Evolutionary conservation across 2,113 vertebrate genomes (phyloP), one percentile per base, ranked within the genome.

Genomic region (Pterocles gutturalis): DNA sequence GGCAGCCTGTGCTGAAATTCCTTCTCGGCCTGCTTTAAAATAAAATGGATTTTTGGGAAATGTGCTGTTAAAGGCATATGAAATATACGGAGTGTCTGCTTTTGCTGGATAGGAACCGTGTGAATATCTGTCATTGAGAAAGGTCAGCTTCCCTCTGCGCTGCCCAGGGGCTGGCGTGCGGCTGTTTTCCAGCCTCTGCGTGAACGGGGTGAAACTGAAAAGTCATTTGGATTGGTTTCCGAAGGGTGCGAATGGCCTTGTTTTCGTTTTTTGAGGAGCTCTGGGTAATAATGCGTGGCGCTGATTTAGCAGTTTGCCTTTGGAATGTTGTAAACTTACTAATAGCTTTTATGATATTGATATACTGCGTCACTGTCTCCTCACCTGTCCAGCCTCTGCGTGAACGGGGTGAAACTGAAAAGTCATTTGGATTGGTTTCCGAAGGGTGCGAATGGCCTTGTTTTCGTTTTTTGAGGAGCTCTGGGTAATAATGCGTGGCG

Each of bases 101-200:
- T 60, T 8, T 12, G 65, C 26, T 12, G 2, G 64, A 1, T 36
- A 0, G 5, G 18, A 66, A 22, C 38, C 11, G 0, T 6, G 0
- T 1, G 33, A 9, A 2, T 19, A 21, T 17, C 33, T 90, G 87
- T 65, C 80, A 76, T 41, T 91, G 93, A 24, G 95, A 43, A 92
- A 90, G 91, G 75, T 84, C 90, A 41, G 87, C 21, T 16, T 11
- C 18, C 28, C 31, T 7, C 21, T 1, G 55, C 1, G 3, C 28
- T 53, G 67, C 54, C n/a, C 4, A 28, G 51, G 65, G 73, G 31
- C 72, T 1, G 3, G 54, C 41, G 41, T 41, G 41, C 41, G 41
- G 41, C 41, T 41, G 41, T 13, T 11, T 13, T 41, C 41, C 41
- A 41, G 41, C 41, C 41, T 41, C 41, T 41, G 41, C 41, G 41